A percentile compares a stretch with the other conserved stretches of the same genome.
Evolutionary conservation across 2,113 vertebrate genomes (phyloP).

Genomic region (Tonatia bakeri): DNA sequence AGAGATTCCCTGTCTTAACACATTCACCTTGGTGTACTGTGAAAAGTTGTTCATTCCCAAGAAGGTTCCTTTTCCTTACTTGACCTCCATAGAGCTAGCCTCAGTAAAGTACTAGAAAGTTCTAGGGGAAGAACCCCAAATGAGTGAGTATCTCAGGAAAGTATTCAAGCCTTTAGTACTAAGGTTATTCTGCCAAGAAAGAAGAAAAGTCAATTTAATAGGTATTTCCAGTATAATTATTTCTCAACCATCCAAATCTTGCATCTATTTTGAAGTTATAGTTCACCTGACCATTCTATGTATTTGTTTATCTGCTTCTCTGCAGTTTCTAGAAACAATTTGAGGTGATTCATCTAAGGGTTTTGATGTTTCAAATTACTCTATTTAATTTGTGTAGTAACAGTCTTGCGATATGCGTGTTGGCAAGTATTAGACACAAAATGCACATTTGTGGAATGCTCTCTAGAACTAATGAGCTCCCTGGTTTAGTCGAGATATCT

Average conservation of each 20-base stretch:
- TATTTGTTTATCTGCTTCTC: not conserved
- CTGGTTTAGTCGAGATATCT: not conserved
- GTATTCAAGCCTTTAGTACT: not conserved
- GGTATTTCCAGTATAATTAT: not conserved
- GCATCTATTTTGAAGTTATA: not conserved
- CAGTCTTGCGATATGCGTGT: not conserved
- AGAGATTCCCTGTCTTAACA: not conserved
- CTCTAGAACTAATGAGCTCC: not conserved
- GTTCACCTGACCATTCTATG: not conserved
- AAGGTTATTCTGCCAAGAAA: not conserved
- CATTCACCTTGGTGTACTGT: not conserved
- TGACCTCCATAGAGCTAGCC: not conserved
- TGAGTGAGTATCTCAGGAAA: not conserved
- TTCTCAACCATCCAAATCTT: not conserved
- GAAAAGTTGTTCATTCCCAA: not conserved
- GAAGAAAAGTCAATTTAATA: not conserved
- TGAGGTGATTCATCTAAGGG: not conserved
- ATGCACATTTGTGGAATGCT: not conserved
- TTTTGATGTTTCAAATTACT: slow-evolving; percentile 16
- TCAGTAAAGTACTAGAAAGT: not conserved
- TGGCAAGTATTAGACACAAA: not conserved
- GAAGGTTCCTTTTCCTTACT: not conserved
- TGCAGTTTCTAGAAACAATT: not conserved
- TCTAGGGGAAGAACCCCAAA: not conserved
- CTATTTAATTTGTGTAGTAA: not conserved